Conservation (phyloP, 2,888 invertebrate species). For the Bellardia pandia region DNA sequence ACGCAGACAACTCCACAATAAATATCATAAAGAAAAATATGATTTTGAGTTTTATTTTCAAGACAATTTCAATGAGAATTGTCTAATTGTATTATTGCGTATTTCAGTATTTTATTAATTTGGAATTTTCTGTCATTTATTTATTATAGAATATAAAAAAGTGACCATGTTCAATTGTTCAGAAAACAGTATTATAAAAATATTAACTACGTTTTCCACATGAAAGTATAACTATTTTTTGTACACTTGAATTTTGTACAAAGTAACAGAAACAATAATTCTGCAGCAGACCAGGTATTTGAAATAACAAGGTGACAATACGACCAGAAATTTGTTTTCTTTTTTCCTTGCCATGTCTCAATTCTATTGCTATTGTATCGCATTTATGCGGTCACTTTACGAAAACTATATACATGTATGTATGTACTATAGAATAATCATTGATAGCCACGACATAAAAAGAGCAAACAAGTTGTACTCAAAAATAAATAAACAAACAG, state of each 20-base stretch:
- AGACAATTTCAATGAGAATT: not conserved
- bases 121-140: too few species aligned
- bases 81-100: too few species aligned
- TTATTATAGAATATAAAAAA: too few species aligned
- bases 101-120: too few species aligned
- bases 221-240: too few species aligned
- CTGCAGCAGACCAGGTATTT: not conserved
- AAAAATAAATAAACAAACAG: not conserved
- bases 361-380: conserved; percentile 13
- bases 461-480: not conserved
- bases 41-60: not conserved
- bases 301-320: conserved; percentile 18
- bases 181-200: too few species aligned
- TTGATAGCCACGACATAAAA: not conserved
- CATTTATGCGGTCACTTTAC: conserved; percentile 28
- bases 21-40: not conserved
- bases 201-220: too few species aligned
- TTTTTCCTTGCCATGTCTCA: not conserved
- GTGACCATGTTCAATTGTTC: too few species aligned
- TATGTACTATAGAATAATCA: not conserved
- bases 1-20: not conserved
- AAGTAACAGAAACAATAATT: not conserved
- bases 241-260: too few species aligned
- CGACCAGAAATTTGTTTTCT: not conserved
- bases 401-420: not conserved